A percentile compares a stretch with the other conserved stretches of the same genome.
Conservation (phyloP, 37 sponge, comb jelly and placozoan genomes). For the Tethya wilhelma region DNA sequence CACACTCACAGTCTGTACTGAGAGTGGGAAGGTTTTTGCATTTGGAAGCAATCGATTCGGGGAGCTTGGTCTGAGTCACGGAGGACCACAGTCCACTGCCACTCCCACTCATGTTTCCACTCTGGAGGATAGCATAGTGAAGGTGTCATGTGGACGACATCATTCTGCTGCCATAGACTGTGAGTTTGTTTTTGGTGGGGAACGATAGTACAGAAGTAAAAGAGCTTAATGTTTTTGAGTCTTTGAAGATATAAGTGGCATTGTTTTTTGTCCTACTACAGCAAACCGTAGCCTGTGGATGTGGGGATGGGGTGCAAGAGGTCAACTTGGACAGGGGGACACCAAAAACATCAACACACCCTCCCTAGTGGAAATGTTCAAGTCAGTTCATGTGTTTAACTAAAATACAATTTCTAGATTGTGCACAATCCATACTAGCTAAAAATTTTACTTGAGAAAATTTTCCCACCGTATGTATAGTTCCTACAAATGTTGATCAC, state of each 20-base stretch:
- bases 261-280: background rate
- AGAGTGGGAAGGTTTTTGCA: constrained; percentile 26
- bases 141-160: constrained; percentile 70
- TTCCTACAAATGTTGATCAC: too few relatives aligned
- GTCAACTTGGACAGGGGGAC: constrained; percentile 82
- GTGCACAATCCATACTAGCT: background rate
- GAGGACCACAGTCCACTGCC: background rate
- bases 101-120: constrained; percentile 39
- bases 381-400: constrained; percentile 20
- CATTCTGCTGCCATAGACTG: constrained; percentile 75
- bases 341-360: constrained; percentile 29
- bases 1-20: constrained; percentile 35
- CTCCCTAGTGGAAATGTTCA: constrained; percentile 43
- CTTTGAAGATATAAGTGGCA: background rate
- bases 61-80: constrained; percentile 83
- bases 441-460: too few relatives aligned
- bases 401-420: background rate
- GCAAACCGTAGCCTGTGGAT: constrained; percentile 59
- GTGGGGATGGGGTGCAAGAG: constrained; percentile 81
- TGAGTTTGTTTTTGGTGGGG: constrained; percentile 1
- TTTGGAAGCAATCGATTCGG: constrained; percentile 74
- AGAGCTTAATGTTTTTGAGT: background rate
- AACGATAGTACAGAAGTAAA: background rate
- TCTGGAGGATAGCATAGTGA: background rate
- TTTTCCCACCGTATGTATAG: too few relatives aligned